phyloP scores from a whole-genome alignment of 2,888 invertebrate genomes.

The Antheraea yamamai region DNA sequence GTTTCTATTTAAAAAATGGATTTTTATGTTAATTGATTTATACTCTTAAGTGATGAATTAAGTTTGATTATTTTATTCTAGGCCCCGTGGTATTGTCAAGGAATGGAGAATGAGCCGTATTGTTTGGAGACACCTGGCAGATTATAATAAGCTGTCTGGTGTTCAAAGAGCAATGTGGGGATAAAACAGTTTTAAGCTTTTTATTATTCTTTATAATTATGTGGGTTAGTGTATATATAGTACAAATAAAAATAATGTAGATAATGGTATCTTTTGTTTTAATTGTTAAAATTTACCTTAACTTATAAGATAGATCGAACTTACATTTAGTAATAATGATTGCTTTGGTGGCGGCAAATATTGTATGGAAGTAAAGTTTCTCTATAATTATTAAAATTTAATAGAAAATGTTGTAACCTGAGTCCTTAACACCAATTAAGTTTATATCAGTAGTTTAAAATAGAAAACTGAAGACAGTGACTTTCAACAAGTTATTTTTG shows the following conservation, averaged over 20 bases:
- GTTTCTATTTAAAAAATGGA: too few species aligned
- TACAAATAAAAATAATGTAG: not conserved
- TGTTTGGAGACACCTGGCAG: conserved; percentile 94
- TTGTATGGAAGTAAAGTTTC: too few species aligned
- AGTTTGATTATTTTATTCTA: conserved; percentile 41
- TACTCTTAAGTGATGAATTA: not conserved
- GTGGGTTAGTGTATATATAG: not conserved
- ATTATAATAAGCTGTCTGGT: conserved; percentile 95
- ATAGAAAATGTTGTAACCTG: too few species aligned
- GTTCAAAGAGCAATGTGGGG: conserved; percentile 98
- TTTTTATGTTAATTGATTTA: too few species aligned
- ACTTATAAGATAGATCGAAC: not conserved
- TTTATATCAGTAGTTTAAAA: too few species aligned
- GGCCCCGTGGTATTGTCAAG: conserved; percentile 89
- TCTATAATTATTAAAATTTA: too few species aligned
- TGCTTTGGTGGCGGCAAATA: not conserved
- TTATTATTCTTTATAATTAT: not conserved
- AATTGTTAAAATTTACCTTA: not conserved
- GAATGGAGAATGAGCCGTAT: conserved; percentile 95
- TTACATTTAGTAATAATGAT: not conserved
- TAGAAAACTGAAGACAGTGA: too few species aligned
- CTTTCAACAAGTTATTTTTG: too few species aligned
- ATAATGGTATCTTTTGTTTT: not conserved
- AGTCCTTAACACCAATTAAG: too few species aligned
- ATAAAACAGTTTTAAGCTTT: conserved; percentile 2